Evolutionary conservation across 2,113 vertebrate species (phyloP), one percentile per base, ranked within the genome.

Genomic region (Natator depressus): DNA sequence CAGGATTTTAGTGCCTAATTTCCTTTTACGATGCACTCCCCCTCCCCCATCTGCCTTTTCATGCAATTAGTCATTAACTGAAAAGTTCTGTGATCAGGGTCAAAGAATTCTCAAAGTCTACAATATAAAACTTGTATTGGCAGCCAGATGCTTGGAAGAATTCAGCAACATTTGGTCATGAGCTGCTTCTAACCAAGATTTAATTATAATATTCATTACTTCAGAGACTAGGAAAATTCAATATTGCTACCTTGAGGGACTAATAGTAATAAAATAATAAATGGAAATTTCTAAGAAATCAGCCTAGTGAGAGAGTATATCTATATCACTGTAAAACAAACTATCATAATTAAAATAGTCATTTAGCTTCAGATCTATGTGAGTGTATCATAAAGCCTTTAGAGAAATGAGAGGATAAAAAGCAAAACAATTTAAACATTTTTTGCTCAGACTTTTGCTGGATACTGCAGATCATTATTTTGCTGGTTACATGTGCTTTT

Each of bases 181-280:
- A 95, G 94, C 84, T 98, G 90, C 80, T 62, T 96, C 94, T 94
- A 97, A 95, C 82, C 53, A 81, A 96, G 81, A 92, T 82, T 96
- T 98, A 98, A 97, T 96, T 95, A 94, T 46, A 95, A 62, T 91
- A 95, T 95, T 96, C 55, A 96, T 97, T 97, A 93, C 93, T 97
- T 95, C 27, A 95, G 96, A 97, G 97, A 96, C 72, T 53, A 83
- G 80, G 49, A 94, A 95, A 84, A 88, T 93, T 84, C 75, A 97
- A 42, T 96, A 95, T 76, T 51, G 94, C 24, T 89, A 57, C 62
- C 90, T 96, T 95, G 80, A 93, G 91, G 91, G 88, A 95, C 85
- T 19, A 88, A 94, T 65, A 97, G 91, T 97, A 95, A 95, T 97
- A 96, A 94, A 94, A 93, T 93, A 97, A 96, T 95, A 89, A 95